A percentile compares a stretch with the other conserved stretches of the same genome.
phyloP scores from a whole-genome alignment of 1,140 invertebrate genomes.

The Temnothorax longispinosus region DNA sequence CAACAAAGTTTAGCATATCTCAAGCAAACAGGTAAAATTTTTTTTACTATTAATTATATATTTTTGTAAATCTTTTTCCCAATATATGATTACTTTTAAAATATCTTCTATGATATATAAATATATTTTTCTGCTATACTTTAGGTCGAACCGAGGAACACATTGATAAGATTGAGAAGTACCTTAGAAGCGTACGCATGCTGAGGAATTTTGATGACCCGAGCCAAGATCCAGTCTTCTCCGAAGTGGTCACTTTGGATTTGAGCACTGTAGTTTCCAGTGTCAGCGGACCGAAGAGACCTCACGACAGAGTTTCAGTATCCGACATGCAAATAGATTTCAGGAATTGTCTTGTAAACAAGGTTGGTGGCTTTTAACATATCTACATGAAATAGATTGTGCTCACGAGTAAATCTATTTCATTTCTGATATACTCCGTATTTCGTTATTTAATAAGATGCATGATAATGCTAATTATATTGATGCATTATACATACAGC shows the following conservation, averaged over 20 bases:
- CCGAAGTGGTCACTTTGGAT: conserved; percentile 95
- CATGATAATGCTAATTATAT: background rate
- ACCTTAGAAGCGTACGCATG: conserved; percentile 93
- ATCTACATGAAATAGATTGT: conserved; percentile 2
- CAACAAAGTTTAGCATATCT: conserved; percentile 94
- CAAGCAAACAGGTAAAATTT: conserved; percentile 92
- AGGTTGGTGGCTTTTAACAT: conserved; percentile 88
- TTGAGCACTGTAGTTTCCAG: conserved; percentile 96
- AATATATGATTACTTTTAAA: background rate
- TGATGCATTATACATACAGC: background rate
- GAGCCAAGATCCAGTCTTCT: conserved; percentile 94
- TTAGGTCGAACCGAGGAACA: conserved; percentile 93
- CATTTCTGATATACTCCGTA: background rate
- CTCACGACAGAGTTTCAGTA: conserved; percentile 97
- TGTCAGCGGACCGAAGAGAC: conserved; percentile 98
- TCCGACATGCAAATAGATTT: conserved; percentile 97
- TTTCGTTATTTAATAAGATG: background rate
- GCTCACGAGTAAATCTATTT: background rate
- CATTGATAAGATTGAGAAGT: conserved; percentile 94
- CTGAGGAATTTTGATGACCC: conserved; percentile 93
- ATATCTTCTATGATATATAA: background rate
- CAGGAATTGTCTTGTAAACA: conserved; percentile 93
- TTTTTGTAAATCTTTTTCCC: background rate
- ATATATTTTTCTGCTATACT: conserved; percentile 63
- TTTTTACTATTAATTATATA: background rate